Evolutionary conservation across 2,113 vertebrate genomes (phyloP), one percentile per base, ranked within the genome.

Genomic region (Halichoerus grypus): DNA sequence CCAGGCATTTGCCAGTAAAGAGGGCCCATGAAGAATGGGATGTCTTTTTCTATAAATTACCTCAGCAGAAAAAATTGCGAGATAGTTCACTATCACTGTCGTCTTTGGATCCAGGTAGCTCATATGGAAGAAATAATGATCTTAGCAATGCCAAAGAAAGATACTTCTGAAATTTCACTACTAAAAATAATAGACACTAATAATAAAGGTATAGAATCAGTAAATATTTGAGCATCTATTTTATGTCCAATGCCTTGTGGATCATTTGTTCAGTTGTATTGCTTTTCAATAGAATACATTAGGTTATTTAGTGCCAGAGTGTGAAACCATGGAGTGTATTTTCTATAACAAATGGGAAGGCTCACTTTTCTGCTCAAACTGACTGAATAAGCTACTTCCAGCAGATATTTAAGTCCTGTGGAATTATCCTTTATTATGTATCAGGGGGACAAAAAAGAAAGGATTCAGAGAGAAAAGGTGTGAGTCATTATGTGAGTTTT

Each of bases 201-300:
- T 83, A 93, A 95, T 53, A 83, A 86, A 65, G 55, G 74, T n/a
- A 87, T n/a, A 14, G 46, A 85, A 96, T 77, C 5, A 80, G 16
- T 84, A 88, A 97, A 89, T 82, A 90, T 83, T 91, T 94, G 67
- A 65, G n/a, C 82, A 71, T 87, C 31, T 95, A 46, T 92, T 95
- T 76, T 90, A 61, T 88, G 55, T 84, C 24, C 46, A 86, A 13
- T 69, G 15, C 39, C 15, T 63, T 88, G 15, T 74, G 5, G 63
- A 87, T 76, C 59, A 72, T 59, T 93, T 92, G 4, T 89, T 85
- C 24, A 82, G n/a, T 81, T 83, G 36, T 81, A 71, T n/a, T 97
- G 8, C n/a, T 95, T 96, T 97, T 86, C 76, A 77, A 18, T 55
- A 80, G 55, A 84, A 91, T 88, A 71, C 15, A 39, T 80, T 51